Evolutionary conservation across 2,113 vertebrate species (phyloP), one percentile per base, ranked within the genome.

Genomic region (Neolamprologus modestus): DNA sequence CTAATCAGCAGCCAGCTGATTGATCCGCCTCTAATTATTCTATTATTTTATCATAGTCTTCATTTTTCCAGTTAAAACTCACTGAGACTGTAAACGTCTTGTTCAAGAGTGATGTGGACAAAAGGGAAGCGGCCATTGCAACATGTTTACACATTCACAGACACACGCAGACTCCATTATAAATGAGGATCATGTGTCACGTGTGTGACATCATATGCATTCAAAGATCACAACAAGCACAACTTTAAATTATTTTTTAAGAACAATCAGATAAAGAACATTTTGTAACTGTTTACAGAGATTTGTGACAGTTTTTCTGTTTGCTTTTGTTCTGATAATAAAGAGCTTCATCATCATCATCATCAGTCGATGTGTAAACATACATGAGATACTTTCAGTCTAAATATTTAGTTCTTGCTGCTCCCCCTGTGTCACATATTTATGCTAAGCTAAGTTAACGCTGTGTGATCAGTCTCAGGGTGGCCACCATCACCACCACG

Each of bases 401-500:
- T 71, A 71, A 71, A 26, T 42, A 16, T 71, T 71, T 71, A 63
- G 17, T 63, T 63, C 35, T 71, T 71, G 66, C 35, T 42, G 17
- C 37, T 59, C 24, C 7, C 0, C 50, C 5, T 9, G 73, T 50
- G 28, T 79, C 28, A 26, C 3, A 31, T 78, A 8, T 31, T 54
- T 0, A 37, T 57, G 33, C 21, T 81, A 55, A 19, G 9, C 42
- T 47, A 13, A 40, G 24, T 14, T 24, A 14, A 42, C 1, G 28
- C 9, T n/a, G 31, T 78, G 9, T 47, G 21, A 7, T 26, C 84
- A 63, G 84, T 96, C 97, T 84, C 96, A 95, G 84, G 94, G 91
- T 4, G 88, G 88, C 59, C 94, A 96, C 87, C 92, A 94, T n/a
- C 94, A 95, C 50, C 94, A 95, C 50, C 84, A 95, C 12, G 33